phyloP scores from a whole-genome alignment of 2,888 invertebrate species.

The Apamea crenata region DNA sequence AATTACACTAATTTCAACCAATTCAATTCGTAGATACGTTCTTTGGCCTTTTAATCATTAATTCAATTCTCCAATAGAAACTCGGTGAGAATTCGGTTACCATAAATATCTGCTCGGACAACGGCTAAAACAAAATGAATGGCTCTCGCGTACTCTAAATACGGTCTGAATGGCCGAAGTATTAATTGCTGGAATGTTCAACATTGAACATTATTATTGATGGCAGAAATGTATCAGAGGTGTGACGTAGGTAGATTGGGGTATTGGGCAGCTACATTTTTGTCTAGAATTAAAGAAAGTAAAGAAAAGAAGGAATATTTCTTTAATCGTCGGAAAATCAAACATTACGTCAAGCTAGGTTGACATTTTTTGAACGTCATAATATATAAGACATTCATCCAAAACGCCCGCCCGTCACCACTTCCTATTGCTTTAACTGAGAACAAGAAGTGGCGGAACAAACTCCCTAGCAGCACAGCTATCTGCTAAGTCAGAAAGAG shows the following conservation, averaged over 20 bases:
- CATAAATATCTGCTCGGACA: constrained; percentile 29
- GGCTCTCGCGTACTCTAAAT: constrained; percentile 11
- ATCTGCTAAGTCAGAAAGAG: neutral
- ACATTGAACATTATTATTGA: constrained; percentile 24
- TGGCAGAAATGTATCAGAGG: neutral
- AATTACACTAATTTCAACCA: neutral
- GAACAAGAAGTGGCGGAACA: neutral
- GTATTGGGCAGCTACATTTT: neutral
- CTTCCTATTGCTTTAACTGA: neutral
- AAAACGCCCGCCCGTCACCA: neutral
- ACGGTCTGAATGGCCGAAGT: constrained; percentile 8
- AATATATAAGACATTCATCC: neutral
- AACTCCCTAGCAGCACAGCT: neutral
- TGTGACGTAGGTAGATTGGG: neutral
- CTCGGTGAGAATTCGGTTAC: constrained; percentile 15
- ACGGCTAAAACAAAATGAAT: constrained; percentile 24
- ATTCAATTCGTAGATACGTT: neutral
- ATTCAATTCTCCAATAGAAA: constrained; percentile 18
- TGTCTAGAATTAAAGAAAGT: neutral
- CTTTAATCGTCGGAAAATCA: neutral
- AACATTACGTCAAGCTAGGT: neutral
- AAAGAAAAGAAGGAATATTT: neutral
- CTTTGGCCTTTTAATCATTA: constrained; percentile 3
- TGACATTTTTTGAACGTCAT: neutral
- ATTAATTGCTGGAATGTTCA: constrained; percentile 35